Percentiles rank a stretch among this genome's conserved stretches.
These are phyloP conservation scores for Koerneria pararmatus DNA, from an alignment of 2,888 invertebrate species.

Conservation along the genomic window DNA sequence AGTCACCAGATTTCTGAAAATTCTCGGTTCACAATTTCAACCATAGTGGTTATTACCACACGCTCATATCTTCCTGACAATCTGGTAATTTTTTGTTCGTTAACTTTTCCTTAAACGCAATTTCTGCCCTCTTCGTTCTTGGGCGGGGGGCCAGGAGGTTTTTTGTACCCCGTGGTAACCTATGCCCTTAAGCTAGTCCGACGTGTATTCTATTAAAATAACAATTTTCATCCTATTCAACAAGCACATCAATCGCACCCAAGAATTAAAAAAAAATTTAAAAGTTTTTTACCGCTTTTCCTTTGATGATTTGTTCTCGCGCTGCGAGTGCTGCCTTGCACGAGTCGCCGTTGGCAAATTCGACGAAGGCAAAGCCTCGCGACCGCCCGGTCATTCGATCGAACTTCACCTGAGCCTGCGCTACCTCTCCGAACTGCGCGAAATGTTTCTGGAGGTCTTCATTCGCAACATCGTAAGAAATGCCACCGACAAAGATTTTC, in stretches of 20 bases:
- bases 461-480: slow-evolving; percentile 56
- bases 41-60: no score
- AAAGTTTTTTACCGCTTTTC: slow-evolving; percentile 40
- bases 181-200: slow-evolving; percentile 15
- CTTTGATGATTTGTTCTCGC: slow-evolving; percentile 56
- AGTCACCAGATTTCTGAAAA: no score
- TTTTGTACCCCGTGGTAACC: no score
- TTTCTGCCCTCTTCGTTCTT: no score
- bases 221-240: neutral
- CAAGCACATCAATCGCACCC: neutral
- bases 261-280: neutral
- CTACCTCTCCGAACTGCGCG: slow-evolving; percentile 55
- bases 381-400: slow-evolving; percentile 59
- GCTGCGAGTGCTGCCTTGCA: slow-evolving; percentile 53
- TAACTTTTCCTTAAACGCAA: no score
- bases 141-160: no score
- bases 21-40: no score
- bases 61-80: no score
- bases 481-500: slow-evolving; percentile 61
- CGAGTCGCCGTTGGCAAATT: slow-evolving; percentile 54
- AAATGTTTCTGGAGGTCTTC: slow-evolving; percentile 57
- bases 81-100: no score
- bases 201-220: neutral
- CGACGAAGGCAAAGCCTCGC: slow-evolving; percentile 60
- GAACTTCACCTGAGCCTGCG: slow-evolving; percentile 57